Evolutionary conservation across 2,797 vertebrate genomes (phyloP), one percentile per base, ranked within the genome.

Genomic region (Rachycentron canadum): DNA sequence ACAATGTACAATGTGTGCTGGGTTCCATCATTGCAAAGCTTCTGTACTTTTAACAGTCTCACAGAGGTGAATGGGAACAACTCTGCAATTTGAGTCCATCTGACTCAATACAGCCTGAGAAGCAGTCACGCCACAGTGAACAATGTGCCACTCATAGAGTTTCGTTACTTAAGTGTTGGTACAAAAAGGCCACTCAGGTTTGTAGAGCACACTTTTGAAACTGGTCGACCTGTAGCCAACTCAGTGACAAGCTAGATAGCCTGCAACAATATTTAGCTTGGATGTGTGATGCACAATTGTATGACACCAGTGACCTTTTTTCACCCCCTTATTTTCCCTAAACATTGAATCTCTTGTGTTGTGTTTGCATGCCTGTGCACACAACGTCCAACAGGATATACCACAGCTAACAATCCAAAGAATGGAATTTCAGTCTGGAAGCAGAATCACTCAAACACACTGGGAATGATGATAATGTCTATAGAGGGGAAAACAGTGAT

Each of bases 201-300:
- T 61, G 47, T 26, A 59, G 64, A 47, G 38, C 26, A 19, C 43
- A 17, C 38, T 41, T 41, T 5, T 41, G 38, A 43, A 47, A 63
- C 41, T 7, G 26, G 5, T 9, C 40, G 36, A 59, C 19, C 0
- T 58, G 11, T 23, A 52, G 61, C n/a, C 70, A 4, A 32, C 5
- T 60, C 14, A 52, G 36, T 45, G 14, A 57, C 13, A 7, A 43
- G 38, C 49, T 41, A 58, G 50, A 34, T 34, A 28, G 14, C 45
- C 32, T 69, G 55, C 45, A 49, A 62, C 19, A 83, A 65, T 73
- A 73, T 88, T 83, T 86, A n/a, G 30, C 25, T 80, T 79, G 69
- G 60, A 82, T 56, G 63, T 3, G 40, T 3, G 26, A 57, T 23
- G 30, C 11, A 8, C n/a, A n/a, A 71, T 49, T 60, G 36, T 53